Conservation (phyloP, 2,113 vertebrate genomes). For the Ailurus styani region DNA sequence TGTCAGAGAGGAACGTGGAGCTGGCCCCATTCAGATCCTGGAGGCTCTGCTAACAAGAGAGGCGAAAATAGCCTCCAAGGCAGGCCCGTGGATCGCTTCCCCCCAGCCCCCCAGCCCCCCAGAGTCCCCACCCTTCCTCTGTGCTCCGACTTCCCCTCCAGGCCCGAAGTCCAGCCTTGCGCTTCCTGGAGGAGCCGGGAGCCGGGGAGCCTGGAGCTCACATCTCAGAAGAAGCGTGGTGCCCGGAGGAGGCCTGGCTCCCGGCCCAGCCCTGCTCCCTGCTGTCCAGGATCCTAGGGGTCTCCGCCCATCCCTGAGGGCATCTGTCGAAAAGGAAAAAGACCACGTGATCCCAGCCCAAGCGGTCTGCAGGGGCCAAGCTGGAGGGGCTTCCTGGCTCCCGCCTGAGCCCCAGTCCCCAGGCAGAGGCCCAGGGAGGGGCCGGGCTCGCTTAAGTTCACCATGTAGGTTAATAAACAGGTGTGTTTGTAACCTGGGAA, state of each 20-base stretch:
- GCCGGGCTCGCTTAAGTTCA: not conserved
- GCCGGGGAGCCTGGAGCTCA: not conserved
- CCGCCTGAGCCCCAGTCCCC: too few relatives aligned
- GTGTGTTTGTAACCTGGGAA: not conserved
- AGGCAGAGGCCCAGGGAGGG: not conserved
- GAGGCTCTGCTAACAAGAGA: not conserved
- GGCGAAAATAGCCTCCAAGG: not conserved
- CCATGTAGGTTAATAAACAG: not conserved
- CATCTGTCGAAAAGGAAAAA: not conserved
- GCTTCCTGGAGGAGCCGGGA: not conserved
- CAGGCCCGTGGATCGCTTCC: not conserved
- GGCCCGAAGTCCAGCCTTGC: not conserved
- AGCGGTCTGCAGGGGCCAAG: not conserved
- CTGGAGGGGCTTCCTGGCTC: not conserved
- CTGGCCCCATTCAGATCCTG: not conserved
- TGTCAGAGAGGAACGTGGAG: not conserved
- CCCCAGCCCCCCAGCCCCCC: not conserved
- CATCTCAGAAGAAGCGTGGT: accelerated
- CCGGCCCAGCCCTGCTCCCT: not conserved
- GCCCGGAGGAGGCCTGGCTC: not conserved
- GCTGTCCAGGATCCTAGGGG: not conserved
- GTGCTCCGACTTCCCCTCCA: accelerated
- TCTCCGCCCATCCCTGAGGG: not conserved
- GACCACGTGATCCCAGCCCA: accelerated
- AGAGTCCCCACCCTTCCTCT: not conserved